These are phyloP conservation scores for Calliopum simillimum DNA, from an alignment of 2,888 invertebrate genomes.

Conservation along the genomic window DNA sequence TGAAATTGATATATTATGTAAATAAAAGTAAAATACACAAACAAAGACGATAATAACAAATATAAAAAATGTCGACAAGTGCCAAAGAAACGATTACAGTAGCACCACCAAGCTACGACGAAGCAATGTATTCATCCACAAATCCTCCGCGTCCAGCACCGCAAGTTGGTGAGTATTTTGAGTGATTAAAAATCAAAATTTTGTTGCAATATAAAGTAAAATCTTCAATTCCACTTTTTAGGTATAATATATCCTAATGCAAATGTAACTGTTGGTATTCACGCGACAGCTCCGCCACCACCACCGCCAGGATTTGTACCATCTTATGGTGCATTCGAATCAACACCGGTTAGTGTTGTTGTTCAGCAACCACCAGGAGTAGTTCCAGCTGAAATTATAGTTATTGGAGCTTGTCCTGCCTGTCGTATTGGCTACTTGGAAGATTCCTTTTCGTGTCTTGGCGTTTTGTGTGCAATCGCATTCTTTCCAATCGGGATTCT, in stretches of 20 bases:
- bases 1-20: not conserved
- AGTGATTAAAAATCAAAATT: not conserved
- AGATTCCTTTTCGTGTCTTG: conserved; percentile 88
- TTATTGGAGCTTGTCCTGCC: conserved; percentile 89
- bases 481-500: conserved; percentile 86
- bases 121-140: conserved; percentile 44
- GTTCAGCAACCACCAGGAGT: conserved; percentile 70
- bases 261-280: conserved; percentile 48
- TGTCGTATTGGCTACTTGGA: conserved; percentile 89
- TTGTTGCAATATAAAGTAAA: not conserved
- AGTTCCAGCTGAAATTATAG: conserved; percentile 80
- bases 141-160: conserved; percentile 40
- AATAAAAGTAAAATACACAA: not conserved
- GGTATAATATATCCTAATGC: conserved; percentile 47
- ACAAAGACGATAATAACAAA: not conserved
- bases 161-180: conserved; percentile 43
- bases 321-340: conserved; percentile 67
- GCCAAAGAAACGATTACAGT: conserved; percentile 24
- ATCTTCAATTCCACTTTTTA: not conserved
- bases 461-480: conserved; percentile 75
- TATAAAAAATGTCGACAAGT: conserved; percentile 10
- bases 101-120: conserved; percentile 47
- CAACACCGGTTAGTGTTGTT: conserved; percentile 72
- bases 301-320: conserved; percentile 60
- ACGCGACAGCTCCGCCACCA: conserved; percentile 40